phyloP scores from a whole-genome alignment of 2,888 invertebrate genomes.

The Eilema caniola region DNA sequence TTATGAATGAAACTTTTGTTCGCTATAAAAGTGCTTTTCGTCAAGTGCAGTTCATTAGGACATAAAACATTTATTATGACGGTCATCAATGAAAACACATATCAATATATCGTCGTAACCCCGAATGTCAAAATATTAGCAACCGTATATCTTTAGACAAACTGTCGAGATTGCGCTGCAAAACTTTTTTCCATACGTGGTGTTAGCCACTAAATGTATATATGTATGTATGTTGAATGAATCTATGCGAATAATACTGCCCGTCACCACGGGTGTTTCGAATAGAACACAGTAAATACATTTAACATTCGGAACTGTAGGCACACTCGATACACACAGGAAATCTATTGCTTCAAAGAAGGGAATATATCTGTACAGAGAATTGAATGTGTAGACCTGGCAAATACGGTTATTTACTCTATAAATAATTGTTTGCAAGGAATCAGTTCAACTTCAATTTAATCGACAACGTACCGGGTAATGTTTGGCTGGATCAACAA shows the following conservation, averaged over 20 bases:
- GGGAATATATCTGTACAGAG: constrained; percentile 18
- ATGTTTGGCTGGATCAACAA: no score
- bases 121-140: no score
- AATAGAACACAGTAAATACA: constrained; percentile 49
- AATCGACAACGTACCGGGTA: no score
- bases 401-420: neutral
- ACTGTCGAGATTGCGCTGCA: no score
- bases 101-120: neutral
- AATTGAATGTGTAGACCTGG: constrained; percentile 2
- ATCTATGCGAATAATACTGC: constrained; percentile 24
- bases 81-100: neutral
- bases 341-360: constrained; percentile 49
- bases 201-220: no score
- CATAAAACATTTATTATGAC: neutral
- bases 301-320: constrained; percentile 38
- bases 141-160: no score
- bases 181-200: no score
- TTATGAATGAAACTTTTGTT: neutral
- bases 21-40: neutral
- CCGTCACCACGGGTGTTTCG: constrained; percentile 33
- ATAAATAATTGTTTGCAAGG: neutral
- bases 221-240: neutral
- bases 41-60: neutral
- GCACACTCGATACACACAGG: constrained; percentile 57
- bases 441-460: neutral